A percentile compares a stretch with the other conserved stretches of the same genome.
phyloP scores from a whole-genome alignment of 2,113 vertebrate genomes.

The Glareola pratincola region DNA sequence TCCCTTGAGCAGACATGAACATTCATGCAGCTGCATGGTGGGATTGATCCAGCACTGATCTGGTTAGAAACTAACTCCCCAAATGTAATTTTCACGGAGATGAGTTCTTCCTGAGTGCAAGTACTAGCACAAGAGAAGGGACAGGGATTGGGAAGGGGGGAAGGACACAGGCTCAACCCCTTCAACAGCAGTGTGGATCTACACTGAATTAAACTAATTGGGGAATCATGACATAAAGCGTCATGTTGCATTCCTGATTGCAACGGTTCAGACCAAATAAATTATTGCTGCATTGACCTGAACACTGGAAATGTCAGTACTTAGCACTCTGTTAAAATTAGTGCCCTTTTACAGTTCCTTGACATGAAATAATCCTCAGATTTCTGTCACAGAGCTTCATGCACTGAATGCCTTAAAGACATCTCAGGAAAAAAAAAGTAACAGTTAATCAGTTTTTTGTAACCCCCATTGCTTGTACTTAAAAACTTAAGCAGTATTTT shows the following conservation, averaged over 20 bases:
- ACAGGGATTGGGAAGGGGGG: background rate
- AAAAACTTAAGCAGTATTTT: background rate
- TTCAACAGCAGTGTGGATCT: background rate
- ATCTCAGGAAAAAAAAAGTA: background rate
- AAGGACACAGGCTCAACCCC: background rate
- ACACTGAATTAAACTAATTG: background rate
- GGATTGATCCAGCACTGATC: background rate
- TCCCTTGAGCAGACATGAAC: background rate
- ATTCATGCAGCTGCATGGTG: background rate
- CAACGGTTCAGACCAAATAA: background rate
- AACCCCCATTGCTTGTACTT: background rate
- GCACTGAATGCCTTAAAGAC: background rate
- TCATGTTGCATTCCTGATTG: background rate
- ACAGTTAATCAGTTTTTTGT: background rate
- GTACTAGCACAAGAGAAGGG: background rate
- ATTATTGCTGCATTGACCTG: background rate
- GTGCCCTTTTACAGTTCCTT: background rate
- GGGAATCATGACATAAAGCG: background rate
- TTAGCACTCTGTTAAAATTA: background rate
- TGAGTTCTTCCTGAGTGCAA: background rate
- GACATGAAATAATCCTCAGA: background rate
- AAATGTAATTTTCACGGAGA: background rate
- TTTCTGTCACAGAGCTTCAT: background rate
- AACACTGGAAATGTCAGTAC: background rate
- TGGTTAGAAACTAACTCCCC: background rate